These are phyloP conservation scores for Homarus gammarus DNA, from an alignment of 2,888 invertebrate genomes.

Conservation along the genomic window DNA sequence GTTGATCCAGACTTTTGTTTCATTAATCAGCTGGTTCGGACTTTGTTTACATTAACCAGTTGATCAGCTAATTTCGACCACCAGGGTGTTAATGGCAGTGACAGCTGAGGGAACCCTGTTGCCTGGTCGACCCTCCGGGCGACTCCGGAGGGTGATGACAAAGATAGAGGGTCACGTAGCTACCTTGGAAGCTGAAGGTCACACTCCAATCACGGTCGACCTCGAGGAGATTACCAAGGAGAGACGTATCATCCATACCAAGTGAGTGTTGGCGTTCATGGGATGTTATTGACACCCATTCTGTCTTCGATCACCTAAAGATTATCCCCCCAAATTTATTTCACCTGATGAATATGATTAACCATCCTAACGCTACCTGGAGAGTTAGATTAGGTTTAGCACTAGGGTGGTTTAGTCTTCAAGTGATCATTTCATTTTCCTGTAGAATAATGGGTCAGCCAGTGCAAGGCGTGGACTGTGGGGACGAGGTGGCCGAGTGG, in stretches of 20 bases:
- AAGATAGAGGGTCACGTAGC: background rate
- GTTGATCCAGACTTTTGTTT: no score
- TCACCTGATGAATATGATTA: no score
- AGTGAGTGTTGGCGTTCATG: no score
- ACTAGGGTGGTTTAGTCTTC: background rate
- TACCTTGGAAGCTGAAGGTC: background rate
- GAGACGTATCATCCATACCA: background rate
- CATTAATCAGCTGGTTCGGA: no score
- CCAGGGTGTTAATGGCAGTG: background rate
- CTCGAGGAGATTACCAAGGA: background rate
- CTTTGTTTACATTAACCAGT: no score
- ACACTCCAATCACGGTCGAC: background rate
- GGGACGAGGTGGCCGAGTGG: slow-evolving; percentile 49
- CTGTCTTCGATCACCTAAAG: no score
- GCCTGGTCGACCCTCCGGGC: background rate
- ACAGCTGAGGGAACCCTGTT: background rate
- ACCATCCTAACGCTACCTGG: no score
- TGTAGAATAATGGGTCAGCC: slow-evolving; percentile 4
- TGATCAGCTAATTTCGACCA: no score
- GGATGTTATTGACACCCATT: no score
- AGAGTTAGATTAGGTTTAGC: no score
- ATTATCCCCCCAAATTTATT: no score
- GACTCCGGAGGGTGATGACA: background rate
- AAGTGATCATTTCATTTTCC: background rate
- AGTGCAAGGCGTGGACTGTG: slow-evolving; percentile 53